Evolutionary conservation across 2,797 vertebrate species (phyloP).

Genomic region (Merluccius polli): DNA sequence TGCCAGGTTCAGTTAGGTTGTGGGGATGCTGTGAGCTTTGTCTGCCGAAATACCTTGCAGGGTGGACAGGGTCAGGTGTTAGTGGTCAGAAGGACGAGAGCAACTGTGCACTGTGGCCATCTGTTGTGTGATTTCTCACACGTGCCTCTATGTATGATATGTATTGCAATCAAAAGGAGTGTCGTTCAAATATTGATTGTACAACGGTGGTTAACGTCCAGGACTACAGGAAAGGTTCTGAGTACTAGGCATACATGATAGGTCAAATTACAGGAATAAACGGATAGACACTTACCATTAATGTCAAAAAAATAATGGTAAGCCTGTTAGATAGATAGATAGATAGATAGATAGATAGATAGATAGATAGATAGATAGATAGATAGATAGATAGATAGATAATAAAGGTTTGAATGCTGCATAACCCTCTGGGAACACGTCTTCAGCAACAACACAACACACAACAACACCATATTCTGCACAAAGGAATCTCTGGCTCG

Average conservation of each 20-base stretch:
- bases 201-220: background rate
- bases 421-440: background rate
- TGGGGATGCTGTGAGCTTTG: slow-evolving; percentile 34
- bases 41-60: slow-evolving; percentile 27
- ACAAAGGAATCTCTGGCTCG: slow-evolving; percentile 44
- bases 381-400: background rate
- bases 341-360: background rate
- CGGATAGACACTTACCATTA: background rate
- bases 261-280: background rate
- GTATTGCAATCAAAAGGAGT: background rate
- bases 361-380: background rate
- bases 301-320: background rate
- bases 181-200: background rate
- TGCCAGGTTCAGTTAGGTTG: slow-evolving; percentile 62
- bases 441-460: background rate
- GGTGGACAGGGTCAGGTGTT: slow-evolving; percentile 30
- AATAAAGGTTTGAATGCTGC: background rate
- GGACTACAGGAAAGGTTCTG: too few species aligned
- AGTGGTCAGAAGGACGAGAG: slow-evolving; percentile 18
- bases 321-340: background rate
- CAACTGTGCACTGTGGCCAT: slow-evolving; percentile 17
- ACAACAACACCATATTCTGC: slow-evolving; percentile 49
- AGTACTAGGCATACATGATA: too few species aligned
- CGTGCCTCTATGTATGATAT: background rate
- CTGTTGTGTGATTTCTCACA: slow-evolving; percentile 18